phyloP scores from a whole-genome alignment of 2,797 vertebrate species.

The Decapterus maruadsi region DNA sequence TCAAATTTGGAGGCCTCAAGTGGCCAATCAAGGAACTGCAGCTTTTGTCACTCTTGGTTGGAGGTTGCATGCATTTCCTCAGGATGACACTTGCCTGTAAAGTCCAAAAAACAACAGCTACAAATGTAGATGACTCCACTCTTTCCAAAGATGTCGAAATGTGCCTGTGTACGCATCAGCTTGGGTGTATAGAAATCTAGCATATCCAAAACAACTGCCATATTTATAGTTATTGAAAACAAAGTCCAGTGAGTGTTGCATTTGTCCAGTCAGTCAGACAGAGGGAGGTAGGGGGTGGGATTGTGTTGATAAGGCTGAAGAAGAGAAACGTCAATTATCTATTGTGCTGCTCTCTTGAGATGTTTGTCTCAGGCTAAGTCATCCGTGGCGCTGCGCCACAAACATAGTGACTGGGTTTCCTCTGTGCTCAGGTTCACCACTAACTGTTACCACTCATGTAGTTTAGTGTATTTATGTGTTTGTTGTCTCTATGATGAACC shows the following conservation, averaged over 20 bases:
- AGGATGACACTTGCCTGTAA: too few relatives aligned
- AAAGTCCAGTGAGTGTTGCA: constrained; percentile 11
- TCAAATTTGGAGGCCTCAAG: too few relatives aligned
- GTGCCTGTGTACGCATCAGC: background rate
- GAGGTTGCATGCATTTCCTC: too few relatives aligned
- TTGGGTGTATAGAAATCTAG: background rate
- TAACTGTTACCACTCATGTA: background rate
- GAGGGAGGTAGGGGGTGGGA: constrained; percentile 13
- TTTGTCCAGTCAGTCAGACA: constrained; percentile 17
- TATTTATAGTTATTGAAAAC: background rate
- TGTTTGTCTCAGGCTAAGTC: constrained; percentile 51
- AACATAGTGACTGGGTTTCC: constrained; percentile 18
- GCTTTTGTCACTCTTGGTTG: too few relatives aligned
- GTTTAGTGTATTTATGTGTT: background rate
- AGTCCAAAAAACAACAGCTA: background rate
- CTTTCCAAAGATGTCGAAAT: background rate
- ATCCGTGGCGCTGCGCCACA: constrained; percentile 27
- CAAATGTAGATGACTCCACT: background rate
- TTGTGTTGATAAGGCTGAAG: constrained; percentile 22
- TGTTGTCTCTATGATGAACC: background rate
- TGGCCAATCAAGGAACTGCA: too few relatives aligned
- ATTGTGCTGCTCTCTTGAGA: constrained; percentile 24
- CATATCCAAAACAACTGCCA: background rate
- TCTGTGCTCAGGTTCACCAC: constrained; percentile 4
- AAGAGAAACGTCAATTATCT: constrained; percentile 49